Evolutionary conservation across 1,140 invertebrate species (phyloP), one percentile per base, ranked within the genome.

Genomic region (Drosophila funebris): DNA sequence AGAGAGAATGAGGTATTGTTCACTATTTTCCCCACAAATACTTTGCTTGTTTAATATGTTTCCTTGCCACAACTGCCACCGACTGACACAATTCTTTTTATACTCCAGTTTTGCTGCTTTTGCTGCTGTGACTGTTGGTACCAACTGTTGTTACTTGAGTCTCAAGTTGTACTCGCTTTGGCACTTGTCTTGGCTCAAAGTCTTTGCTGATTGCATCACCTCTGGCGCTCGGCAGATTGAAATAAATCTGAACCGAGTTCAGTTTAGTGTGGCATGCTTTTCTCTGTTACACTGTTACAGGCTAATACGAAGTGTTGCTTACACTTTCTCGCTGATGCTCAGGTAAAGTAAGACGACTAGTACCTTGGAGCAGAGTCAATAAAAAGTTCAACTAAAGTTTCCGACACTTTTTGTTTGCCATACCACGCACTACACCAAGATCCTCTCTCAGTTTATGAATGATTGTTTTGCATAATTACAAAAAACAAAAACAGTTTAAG

Each of bases 401-500:
- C 39, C 50, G 29, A 6, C 8, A n/a, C 37, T 22, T 27, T 56
- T 29, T 6, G 20, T 36, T 31, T 13, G n/a, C 41, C 31, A 16
- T 20, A 6, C 29, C 13, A 29, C 11, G 24, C 60, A 9, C 31
- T 43, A 22, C 24, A 29, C 8, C 16, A 22, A 5, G 7, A 20
- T 5, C 4, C 14, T 18, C 44, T 43, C 61, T 56, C 64, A 71
- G 76, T 81, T 74, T 57, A 64, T 71, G 43, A 67, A 75, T 81
- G 78, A 74, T 84, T 84, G 61, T 87, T 50, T 61, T 81, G 78
- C 82, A 85, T 85, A 85, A 85, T 85, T 87, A 85, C 87, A 85
- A 78, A 74, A 87, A 78, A 87, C 73, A 64, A 70, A 75, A 67
- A 53, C 56, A 70, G 73, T 56, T 50, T 24, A 60, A 57, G 56